Evolutionary conservation across 2,113 vertebrate species (phyloP).

Genomic region (Procavia capensis): DNA sequence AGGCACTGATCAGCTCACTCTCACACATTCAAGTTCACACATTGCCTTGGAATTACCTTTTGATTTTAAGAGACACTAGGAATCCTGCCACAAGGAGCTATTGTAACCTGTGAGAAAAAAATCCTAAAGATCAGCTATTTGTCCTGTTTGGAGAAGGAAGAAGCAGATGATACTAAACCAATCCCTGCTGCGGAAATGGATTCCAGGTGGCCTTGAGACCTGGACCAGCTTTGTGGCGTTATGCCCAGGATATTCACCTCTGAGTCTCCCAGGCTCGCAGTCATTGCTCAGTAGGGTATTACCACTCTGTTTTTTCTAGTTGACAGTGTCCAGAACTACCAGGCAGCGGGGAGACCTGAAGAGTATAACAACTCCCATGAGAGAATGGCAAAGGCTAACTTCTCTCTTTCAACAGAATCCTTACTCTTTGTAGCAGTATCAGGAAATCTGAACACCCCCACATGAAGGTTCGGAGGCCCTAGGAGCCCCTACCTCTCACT

Average conservation of each 20-base stretch:
- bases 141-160: background rate
- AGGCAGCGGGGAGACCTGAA: accelerated
- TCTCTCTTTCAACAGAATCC: background rate
- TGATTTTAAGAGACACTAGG: background rate
- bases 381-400: background rate
- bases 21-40: background rate
- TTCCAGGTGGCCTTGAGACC: background rate
- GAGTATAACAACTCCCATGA: background rate
- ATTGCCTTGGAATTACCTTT: background rate
- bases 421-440: background rate
- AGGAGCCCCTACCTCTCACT: background rate
- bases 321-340: background rate
- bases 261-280: background rate
- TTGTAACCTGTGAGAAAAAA: background rate
- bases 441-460: background rate
- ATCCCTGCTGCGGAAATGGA: background rate
- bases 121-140: background rate
- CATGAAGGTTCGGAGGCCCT: background rate
- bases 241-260: background rate
- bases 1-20: too few relatives aligned
- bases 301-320: background rate
- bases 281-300: background rate
- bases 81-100: background rate
- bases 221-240: background rate
- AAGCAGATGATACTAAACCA: background rate